A percentile compares a stretch with the other conserved stretches of the same genome.
phyloP scores from a whole-genome alignment of 2,797 vertebrate genomes.

The Sciurus vulgaris region DNA sequence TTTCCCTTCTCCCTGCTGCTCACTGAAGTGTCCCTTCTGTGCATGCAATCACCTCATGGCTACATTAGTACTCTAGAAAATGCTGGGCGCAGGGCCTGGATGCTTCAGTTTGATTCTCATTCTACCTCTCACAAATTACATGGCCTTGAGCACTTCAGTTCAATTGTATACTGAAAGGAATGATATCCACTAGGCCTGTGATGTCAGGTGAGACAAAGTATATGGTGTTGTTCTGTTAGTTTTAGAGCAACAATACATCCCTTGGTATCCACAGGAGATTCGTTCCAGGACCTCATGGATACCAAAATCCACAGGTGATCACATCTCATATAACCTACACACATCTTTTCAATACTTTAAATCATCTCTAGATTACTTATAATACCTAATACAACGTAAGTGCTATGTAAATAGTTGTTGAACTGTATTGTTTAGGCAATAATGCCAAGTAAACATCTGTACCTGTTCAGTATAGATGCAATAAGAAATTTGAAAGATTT shows the following conservation, averaged over 20 bases:
- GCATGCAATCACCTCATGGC: accelerated
- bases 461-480: background rate
- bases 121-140: background rate
- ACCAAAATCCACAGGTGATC: background rate
- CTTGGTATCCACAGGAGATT: too few species aligned
- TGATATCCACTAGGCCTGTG: background rate
- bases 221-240: background rate
- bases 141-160: background rate
- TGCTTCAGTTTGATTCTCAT: background rate
- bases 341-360: background rate
- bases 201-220: background rate
- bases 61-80: background rate
- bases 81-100: too few species aligned
- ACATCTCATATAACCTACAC: background rate
- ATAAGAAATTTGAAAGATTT: background rate
- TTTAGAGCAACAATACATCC: background rate
- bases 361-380: background rate
- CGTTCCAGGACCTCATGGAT: background rate
- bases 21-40: accelerated
- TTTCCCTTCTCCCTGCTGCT: background rate
- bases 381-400: background rate
- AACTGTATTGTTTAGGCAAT: background rate
- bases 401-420: background rate
- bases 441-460: background rate
- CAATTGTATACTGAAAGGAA: background rate